Evolutionary conservation across 2,113 vertebrate species (phyloP).

Genomic region (Percopsis transmontana): DNA sequence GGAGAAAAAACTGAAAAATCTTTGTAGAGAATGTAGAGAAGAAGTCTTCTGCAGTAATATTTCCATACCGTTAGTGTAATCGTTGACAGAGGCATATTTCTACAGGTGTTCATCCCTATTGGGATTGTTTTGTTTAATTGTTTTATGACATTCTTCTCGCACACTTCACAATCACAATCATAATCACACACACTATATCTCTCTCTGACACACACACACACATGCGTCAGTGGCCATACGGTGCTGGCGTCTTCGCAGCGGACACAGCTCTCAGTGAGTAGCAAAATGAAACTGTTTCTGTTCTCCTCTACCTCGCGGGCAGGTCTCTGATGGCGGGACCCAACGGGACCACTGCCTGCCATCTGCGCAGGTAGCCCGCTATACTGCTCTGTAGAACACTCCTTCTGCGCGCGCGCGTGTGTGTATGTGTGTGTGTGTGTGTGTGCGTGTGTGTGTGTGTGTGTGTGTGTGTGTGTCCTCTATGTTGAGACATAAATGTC

Average conservation of each 20-base stretch:
- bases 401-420: conserved; percentile 7
- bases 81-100: too few relatives aligned
- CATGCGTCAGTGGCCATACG: conserved; percentile 14
- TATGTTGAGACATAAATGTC: conserved; percentile 4
- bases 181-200: too few relatives aligned
- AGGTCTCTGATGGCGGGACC: conserved; percentile 63
- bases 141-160: neutral
- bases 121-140: too few relatives aligned
- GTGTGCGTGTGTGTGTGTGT: neutral
- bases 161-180: too few relatives aligned
- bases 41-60: too few relatives aligned
- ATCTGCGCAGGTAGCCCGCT: conserved; percentile 76
- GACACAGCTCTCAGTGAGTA: conserved; percentile 4
- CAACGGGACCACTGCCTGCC: conserved; percentile 65
- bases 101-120: too few relatives aligned
- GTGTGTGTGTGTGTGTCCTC: conserved; percentile 3
- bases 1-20: too few relatives aligned
- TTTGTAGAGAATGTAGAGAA: too few relatives aligned
- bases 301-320: conserved; percentile 54
- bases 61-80: too few relatives aligned
- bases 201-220: neutral
- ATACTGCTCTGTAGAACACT: conserved; percentile 31
- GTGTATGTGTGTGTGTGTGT: conserved; percentile 16
- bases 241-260: conserved; percentile 4
- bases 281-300: conserved; percentile 59